Percentiles rank a stretch among this genome's conserved stretches.
These are phyloP conservation scores for Trachemys scripta DNA, from an alignment of 2,113 vertebrate genomes.

Conservation along the genomic window DNA sequence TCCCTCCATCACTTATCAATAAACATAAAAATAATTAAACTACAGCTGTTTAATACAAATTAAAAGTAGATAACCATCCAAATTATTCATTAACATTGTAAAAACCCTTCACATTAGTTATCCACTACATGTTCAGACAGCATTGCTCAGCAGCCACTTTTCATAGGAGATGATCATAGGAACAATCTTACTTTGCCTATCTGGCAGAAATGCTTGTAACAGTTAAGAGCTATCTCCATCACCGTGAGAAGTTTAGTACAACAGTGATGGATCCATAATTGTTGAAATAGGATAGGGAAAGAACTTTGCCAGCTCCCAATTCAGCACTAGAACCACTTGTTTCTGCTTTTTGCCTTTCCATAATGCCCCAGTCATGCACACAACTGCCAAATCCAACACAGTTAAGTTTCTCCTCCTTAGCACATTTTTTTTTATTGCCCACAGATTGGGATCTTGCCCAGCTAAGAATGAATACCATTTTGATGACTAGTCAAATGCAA, in stretches of 20 bases:
- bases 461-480: background rate
- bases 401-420: background rate
- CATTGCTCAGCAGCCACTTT: background rate
- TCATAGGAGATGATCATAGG: background rate
- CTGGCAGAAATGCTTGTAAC: background rate
- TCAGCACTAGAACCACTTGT: background rate
- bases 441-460: background rate
- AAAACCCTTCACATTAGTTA: background rate
- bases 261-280: background rate
- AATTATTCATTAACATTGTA: background rate
- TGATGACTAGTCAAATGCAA: background rate
- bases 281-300: background rate
- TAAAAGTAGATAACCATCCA: background rate
- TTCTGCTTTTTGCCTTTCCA: background rate
- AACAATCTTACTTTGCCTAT: background rate
- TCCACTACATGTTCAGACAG: background rate
- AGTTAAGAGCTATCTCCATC: background rate
- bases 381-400: background rate
- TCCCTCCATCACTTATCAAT: background rate
- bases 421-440: background rate
- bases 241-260: background rate
- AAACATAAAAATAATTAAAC: background rate
- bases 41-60: background rate
- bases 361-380: background rate
- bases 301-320: background rate